Evolutionary conservation across 2,797 vertebrate genomes (phyloP).

Genomic region (Fringilla coelebs): DNA sequence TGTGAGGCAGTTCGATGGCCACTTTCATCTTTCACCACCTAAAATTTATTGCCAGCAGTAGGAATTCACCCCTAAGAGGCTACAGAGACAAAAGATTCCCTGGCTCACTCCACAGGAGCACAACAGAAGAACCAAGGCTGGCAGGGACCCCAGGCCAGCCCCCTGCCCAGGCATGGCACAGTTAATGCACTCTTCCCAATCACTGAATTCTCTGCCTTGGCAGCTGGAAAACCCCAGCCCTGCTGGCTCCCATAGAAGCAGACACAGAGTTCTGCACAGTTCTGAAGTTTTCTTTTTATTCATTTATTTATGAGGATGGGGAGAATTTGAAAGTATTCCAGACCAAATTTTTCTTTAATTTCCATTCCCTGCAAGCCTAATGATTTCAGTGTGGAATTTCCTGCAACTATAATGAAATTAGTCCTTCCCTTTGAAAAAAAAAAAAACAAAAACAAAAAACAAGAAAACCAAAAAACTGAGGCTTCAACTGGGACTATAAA

Average conservation of each 20-base stretch:
- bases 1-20: background rate
- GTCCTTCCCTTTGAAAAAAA: background rate
- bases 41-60: background rate
- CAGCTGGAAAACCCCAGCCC: background rate
- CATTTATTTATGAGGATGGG: background rate
- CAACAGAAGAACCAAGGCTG: background rate
- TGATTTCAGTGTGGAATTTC: background rate
- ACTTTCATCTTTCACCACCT: background rate
- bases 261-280: background rate
- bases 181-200: fast-evolving
- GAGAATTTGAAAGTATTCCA: background rate
- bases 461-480: background rate
- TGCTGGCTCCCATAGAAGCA: background rate
- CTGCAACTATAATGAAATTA: background rate
- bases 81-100: background rate
- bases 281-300: background rate
- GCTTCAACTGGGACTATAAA: background rate
- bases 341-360: background rate
- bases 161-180: background rate
- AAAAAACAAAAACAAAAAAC: background rate
- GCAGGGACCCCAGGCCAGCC: background rate
- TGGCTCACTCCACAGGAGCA: fast-evolving
- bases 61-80: background rate
- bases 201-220: fast-evolving
- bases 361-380: background rate